phyloP scores from a whole-genome alignment of 2,113 vertebrate species.

The Misgurnus mizolepis region DNA sequence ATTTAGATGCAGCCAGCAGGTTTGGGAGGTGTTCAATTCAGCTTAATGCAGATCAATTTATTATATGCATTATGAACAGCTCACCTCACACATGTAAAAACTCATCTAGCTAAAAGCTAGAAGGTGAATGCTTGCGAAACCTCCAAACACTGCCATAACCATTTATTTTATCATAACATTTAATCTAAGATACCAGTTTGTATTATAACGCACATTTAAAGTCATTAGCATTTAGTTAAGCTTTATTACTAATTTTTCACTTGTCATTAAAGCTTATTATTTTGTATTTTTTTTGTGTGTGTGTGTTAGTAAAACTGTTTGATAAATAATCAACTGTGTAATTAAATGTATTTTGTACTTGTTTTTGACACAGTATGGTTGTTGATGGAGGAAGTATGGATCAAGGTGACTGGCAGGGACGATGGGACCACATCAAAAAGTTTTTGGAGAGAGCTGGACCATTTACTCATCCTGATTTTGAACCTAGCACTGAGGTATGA shows the following conservation, averaged over 20 bases:
- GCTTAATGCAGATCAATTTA: no score
- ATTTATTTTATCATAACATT: constrained; percentile 3
- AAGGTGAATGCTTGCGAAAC: neutral
- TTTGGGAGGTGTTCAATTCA: constrained; percentile 61
- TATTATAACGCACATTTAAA: neutral
- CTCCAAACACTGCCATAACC: constrained; percentile 3
- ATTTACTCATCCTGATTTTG: constrained; percentile 95
- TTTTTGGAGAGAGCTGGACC: constrained; percentile 94
- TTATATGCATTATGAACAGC: neutral
- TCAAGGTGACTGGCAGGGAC: constrained; percentile 89
- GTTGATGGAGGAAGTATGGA: constrained; percentile 88
- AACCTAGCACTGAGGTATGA: constrained; percentile 89
- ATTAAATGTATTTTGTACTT: constrained; percentile 56
- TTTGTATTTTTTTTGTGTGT: neutral
- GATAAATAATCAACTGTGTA: neutral
- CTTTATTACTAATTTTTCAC: neutral
- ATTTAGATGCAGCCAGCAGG: constrained; percentile 66
- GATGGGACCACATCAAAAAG: constrained; percentile 94
- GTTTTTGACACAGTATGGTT: constrained; percentile 90
- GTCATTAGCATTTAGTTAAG: neutral
- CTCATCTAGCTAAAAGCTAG: neutral
- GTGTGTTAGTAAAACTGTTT: neutral
- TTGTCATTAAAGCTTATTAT: neutral
- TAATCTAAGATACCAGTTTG: neutral
- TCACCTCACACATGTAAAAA: neutral